Base-by-base conservation (phyloP, 2,888 invertebrate genomes). In the Nezara viridula region DNA sequence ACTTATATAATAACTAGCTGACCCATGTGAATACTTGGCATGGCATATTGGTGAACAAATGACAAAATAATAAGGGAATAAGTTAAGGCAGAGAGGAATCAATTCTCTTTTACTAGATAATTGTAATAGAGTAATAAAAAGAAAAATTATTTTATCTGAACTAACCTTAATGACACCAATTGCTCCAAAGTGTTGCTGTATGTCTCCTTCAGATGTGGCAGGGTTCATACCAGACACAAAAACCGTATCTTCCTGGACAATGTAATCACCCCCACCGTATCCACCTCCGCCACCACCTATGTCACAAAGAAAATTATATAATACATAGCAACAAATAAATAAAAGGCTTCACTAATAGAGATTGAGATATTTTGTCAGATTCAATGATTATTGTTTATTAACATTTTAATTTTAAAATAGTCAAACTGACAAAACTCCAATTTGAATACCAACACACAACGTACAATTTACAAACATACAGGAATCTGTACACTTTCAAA, bases 81-180 rank as follows among this genome's bases (percentile, higher is more conserved):
- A n/a, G n/a, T n/a, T n/a, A n/a, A n/a, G n/a, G n/a, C n/a, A n/a
- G n/a, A n/a, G n/a, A n/a, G n/a, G n/a, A n/a, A n/a, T n/a, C n/a
- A n/a, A n/a, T n/a, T n/a, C n/a, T n/a, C n/a, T n/a, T n/a, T n/a
- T n/a, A n/a, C n/a, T n/a, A n/a, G n/a, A n/a, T n/a, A n/a, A n/a
- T n/a, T n/a, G n/a, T n/a, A n/a, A n/a, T n/a, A n/a, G n/a, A n/a
- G n/a, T n/a, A n/a, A n/a, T n/a, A n/a, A n/a, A n/a, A 87, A 90
- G 92, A 92, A 92, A 92, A 91, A 92, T 91, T 91, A 16, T 19
- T 32, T 37, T 19, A 77, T 16, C 24, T 37, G 16, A 73, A 50
- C 92, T 92, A 93, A 98, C 98, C 96, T 99, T 99, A 91, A 99
- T 98, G 86, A 99, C 95, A 90, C 99, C 99, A 93, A 99, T 99